Evolutionary conservation across 2,113 vertebrate species (phyloP).

Genomic region (Nothocercus julius): DNA sequence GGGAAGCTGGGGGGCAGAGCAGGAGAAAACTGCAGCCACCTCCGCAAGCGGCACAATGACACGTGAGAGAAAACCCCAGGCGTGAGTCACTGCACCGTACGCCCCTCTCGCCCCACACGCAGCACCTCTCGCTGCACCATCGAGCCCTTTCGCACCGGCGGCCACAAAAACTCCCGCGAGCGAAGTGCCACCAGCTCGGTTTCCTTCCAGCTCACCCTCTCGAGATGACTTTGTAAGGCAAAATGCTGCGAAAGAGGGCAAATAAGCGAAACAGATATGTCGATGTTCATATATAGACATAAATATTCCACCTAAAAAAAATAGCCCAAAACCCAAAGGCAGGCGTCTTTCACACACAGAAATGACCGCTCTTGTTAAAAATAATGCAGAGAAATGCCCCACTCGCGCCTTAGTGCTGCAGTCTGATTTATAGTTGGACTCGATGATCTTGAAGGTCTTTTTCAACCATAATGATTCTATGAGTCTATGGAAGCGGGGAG

Average conservation of each 20-base stretch:
- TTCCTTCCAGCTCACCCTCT: not conserved
- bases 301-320: not conserved
- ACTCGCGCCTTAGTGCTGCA: not conserved
- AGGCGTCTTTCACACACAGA: not conserved
- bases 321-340: not conserved
- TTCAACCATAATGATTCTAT: too few relatives aligned
- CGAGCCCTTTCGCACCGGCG: not conserved
- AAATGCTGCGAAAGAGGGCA: not conserved
- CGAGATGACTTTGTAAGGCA: not conserved
- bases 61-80: conserved; percentile 10
- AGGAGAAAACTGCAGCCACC: conserved; percentile 13
- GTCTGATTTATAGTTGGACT: not conserved
- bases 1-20: rapidly evolving
- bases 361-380: not conserved
- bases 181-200: not conserved
- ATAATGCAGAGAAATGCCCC: not conserved
- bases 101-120: not conserved
- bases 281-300: not conserved
- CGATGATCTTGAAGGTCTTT: too few relatives aligned
- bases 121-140: not conserved
- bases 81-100: conserved; percentile 1
- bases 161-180: not conserved
- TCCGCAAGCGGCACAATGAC: not conserved
- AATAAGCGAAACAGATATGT: not conserved
- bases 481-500: not conserved